Base-by-base conservation (phyloP, 2,888 invertebrate genomes). In the Petrolisthes cinctipes region DNA sequence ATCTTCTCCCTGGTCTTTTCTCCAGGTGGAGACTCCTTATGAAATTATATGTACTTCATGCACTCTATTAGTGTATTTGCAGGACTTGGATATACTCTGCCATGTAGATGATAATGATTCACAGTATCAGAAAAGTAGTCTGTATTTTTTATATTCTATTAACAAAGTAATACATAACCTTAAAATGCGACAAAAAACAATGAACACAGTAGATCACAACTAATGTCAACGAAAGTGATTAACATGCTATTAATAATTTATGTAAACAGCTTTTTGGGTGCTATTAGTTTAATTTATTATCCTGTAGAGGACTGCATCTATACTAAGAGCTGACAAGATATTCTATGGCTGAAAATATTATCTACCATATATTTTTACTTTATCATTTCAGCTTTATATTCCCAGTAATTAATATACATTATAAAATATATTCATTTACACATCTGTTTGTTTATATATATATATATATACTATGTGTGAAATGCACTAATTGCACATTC, bases 361-460 rank as follows among this genome's bases (percentile, higher is more conserved):
- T 61, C 61, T 61, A 71, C 7, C 71, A 71, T 71, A 71, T 71
- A 71, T 71, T 71, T n/a, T 71, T 37, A 37, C 37, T 37, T 37
- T 37, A 37, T 37, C 37, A 37, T 37, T 37, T 37, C 37, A 37
- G 37, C 61, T 61, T 61, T 17, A 61, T 61, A 61, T 61, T 11
- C 61, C 61, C 61, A 71, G 4, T 71, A 71, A n/a, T 71, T 71
- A 71, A 17, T 71, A 20, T 71, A 71, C 71, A 71, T 61, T 71
- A 71, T n/a, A 71, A 71, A 71, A 71, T 71, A 71, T 71, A 71
- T 14, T 71, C 71, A 71, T 71, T 17, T 71, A 71, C 71, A 71
- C 71, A 7, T 5, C 4, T 71, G 14, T 14, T 71, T 71, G 14
- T n/a, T 71, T n/a, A 71, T 71, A 71, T 71, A 71, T 71, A 20